Percentiles rank a stretch among this genome's conserved stretches.
Conservation (phyloP, 2,113 vertebrate genomes). For the Campylomormyrus tamandua region DNA sequence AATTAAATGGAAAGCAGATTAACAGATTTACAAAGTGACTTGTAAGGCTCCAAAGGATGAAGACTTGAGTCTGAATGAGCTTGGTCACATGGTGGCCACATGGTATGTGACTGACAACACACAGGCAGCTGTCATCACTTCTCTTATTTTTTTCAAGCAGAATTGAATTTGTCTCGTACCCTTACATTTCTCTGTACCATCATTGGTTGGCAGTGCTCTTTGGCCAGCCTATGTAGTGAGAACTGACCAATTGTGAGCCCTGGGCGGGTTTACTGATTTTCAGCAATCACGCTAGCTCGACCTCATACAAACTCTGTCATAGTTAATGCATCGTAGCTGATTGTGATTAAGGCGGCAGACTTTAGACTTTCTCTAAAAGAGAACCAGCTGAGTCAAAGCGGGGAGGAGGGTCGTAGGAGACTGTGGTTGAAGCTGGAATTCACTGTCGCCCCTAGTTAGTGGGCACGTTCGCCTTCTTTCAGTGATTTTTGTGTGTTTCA, state of each 20-base stretch:
- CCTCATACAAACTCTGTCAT: background rate
- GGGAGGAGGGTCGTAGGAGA: background rate
- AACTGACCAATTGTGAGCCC: background rate
- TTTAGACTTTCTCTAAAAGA: background rate
- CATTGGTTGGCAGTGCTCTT: background rate
- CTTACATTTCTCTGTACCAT: background rate
- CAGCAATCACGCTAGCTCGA: background rate
- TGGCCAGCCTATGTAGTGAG: background rate
- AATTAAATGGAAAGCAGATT: background rate
- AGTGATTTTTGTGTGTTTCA: background rate
- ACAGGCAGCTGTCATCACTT: background rate
- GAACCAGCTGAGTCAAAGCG: background rate
- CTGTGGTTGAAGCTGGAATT: background rate
- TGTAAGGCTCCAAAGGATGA: background rate
- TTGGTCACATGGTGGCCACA: slow-evolving; percentile 10
- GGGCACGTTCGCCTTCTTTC: background rate
- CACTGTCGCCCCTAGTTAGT: background rate
- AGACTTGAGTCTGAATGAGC: background rate
- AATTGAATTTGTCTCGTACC: background rate
- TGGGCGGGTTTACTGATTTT: background rate
- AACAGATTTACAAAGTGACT: background rate
- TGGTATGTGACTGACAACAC: background rate
- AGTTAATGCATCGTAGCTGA: background rate
- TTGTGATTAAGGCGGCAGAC: background rate
- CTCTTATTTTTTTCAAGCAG: background rate